Evolutionary conservation across 1,140 invertebrate genomes (phyloP), one percentile per base, ranked within the genome.

Genomic region (Temnothorax curvispinosus): DNA sequence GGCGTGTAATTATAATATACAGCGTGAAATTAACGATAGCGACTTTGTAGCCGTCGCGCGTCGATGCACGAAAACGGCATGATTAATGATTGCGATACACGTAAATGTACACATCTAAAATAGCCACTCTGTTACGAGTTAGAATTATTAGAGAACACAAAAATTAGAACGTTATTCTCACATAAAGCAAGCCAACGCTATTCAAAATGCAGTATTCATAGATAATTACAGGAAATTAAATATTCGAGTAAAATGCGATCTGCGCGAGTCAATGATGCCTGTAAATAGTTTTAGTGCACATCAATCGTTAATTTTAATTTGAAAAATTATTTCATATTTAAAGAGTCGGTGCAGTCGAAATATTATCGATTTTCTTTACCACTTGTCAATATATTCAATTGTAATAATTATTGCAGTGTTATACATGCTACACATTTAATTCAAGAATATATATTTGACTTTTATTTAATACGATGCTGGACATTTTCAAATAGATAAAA

Each of bases 11-110:
- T 87, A 84, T 87, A 87, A 85, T 32, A 81, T 27, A 1, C 27
- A 27, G 80, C 44, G 50, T 35, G 69, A 75, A 87, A 87, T 87
- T 87, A 87, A 84, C 69, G 80, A 80, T 87, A 65, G 80, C 69
- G n/a, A 56, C 41, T 38, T 41, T 27, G 58, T 54, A 15, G 0
- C 3, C 62, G 47, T 27, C 32, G 32, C 58, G 11, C 84, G 7
- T 74, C 13, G n/a, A 11, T 9, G 21, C 44, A 67, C 5, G 41
- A 50, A 81, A 84, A 62, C 32, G 13, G 9, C 32, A 15, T 27
- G 27, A 27, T 11, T 27, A 35, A 69, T 54, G n/a, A 56, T 71
- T 13, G 11, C 47, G n/a, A 32, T 38, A 44, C 6, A 18, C n/a
- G 18, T 7, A 67, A 7, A 64, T 18, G 3, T 38, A 18, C 47